Percentiles rank a stretch among this genome's conserved stretches.
These are phyloP conservation scores for Otus sunia DNA, from an alignment of 2,113 vertebrate genomes.

Conservation along the genomic window DNA sequence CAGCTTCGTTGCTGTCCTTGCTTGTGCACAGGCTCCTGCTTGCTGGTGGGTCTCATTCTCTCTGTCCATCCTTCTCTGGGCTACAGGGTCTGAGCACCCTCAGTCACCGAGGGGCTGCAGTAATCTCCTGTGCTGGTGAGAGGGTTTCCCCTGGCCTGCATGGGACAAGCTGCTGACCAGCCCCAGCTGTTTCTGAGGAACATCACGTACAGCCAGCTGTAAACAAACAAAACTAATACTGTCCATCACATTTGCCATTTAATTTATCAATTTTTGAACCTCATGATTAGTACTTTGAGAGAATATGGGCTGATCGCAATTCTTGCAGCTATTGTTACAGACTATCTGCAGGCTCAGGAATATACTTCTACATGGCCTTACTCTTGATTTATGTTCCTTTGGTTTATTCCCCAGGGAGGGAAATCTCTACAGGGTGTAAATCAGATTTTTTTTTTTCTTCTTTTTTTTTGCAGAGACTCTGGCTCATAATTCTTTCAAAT, in stretches of 20 bases:
- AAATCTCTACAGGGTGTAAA: constrained; percentile 25
- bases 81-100: neutral
- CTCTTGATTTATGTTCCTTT: constrained; percentile 8
- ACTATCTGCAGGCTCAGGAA: neutral
- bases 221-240: neutral
- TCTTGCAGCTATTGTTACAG: neutral
- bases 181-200: neutral
- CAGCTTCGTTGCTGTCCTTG: neutral
- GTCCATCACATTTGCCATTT: neutral
- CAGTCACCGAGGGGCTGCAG: rapidly evolving
- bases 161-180: neutral
- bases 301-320: neutral
- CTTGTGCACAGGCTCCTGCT: neutral
- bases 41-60: neutral
- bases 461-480: neutral
- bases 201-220: neutral
- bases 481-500: constrained; percentile 52
- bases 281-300: neutral
- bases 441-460: neutral
- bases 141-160: neutral
- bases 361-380: neutral
- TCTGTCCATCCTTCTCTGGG: neutral
- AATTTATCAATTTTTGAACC: neutral
- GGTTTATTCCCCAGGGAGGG: constrained; percentile 8
- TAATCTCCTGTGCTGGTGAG: rapidly evolving